Base-by-base conservation (phyloP, 2,797 vertebrate species). In the Cryptoblepharus egeriae region DNA sequence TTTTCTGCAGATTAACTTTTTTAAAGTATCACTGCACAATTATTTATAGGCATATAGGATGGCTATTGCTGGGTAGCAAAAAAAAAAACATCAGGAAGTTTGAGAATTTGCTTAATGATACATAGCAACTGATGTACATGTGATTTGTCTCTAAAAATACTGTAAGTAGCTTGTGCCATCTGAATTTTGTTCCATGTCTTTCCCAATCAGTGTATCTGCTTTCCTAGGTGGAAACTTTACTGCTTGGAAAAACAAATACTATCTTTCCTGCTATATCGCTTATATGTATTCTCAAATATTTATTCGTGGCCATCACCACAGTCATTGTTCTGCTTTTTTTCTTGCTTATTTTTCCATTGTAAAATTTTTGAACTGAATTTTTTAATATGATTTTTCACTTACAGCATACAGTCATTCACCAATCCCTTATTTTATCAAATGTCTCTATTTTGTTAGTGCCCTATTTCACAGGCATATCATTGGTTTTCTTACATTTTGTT, bases 101-200 rank as follows among this genome's bases (percentile, higher is more conserved):
- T 28, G 11, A 83, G 24, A 39, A 28, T 32, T 39, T 26, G 18
- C 30, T 35, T 72, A 28, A 77, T 77, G 64, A 63, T 72, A 83
- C 35, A 42, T 71, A 22, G 0, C 15, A 37, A 57, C 45, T 55
- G 64, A 55, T 30, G 55, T 77, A 63, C 32, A n/a, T 37, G 58
- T 74, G 30, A 82, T 42, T 63, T 73, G 15, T 73, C 42, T 55
- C 58, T 28, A 71, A 49, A 71, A 72, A 45, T 71, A 80, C 12
- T 58, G 1, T 58, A 28, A 10, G 26, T 57, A 68, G 49, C 49
- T 68, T 68, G 20, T 68, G 11, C 39, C 55, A 68, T 63, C 39
- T 6, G 28, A 37, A 76, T 6, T 11, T 37, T 45, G 22, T 12
- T 24, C 35, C 16, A 37, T 68, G 65, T 22, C 22, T 35, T 9